Evolutionary conservation across 2,113 vertebrate species (phyloP), one percentile per base, ranked within the genome.

Genomic region (Leptosomus discolor): DNA sequence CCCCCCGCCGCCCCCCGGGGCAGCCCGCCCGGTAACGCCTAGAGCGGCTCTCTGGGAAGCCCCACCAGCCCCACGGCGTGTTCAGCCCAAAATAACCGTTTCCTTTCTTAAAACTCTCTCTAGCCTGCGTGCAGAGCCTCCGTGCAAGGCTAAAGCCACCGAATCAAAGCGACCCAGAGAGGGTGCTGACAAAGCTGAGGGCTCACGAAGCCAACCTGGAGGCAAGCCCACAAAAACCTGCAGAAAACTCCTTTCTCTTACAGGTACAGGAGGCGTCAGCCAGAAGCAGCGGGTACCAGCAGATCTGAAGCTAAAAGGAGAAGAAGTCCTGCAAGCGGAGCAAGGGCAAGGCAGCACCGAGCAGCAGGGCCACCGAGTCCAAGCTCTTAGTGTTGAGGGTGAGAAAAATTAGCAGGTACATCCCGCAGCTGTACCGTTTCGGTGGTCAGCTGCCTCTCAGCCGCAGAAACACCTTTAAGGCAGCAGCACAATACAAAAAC

Each of bases 321-420:
- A 39, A 37, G 32, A 48, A 54, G 32, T 29, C 22, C 58, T 27
- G 3, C 58, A n/a, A 37, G 45, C 0, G 1, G 34, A 36, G 32
- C 41, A 64, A 10, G 15, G 41, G 34, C 41, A 85, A 21, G 0
- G 11, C 16, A 68, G 39, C 54, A 34, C 26, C 23, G 45, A 23
- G 14, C 54, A 46, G 39, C 54, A 39, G 13, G 6, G 12, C 8
- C 1, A 2, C n/a, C 0, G 11, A 48, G 41, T 15, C 30, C 41
- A 57, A 65, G 30, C 30, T 41, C 20, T 16, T 8, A 4, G 21
- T 4, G 34, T 6, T 4, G 14, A 46, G 39, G n/a, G 39, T 5
- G 14, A 29, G 8, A 8, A 18, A 41, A 61, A 46, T n/a, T n/a
- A n/a, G n/a, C n/a, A 46, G 45, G 45, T 19, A 19, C 45, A 17